These are phyloP conservation scores for Perizoma flavofasciatum DNA, from an alignment of 2,888 invertebrate genomes.

Conservation along the genomic window DNA sequence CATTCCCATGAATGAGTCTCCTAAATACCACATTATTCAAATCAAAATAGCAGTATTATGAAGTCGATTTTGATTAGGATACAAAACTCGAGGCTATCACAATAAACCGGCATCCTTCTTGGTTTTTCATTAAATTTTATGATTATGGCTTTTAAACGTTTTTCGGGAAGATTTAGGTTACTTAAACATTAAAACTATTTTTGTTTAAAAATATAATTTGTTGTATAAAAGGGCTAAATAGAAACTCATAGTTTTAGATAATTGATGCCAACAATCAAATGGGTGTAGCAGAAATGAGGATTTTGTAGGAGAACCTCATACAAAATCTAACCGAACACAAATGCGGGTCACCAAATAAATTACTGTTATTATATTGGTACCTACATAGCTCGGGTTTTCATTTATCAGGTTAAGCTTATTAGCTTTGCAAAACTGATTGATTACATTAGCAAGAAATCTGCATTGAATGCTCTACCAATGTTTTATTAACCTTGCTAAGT, in stretches of 20 bases:
- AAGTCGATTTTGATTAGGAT: constrained; percentile 52
- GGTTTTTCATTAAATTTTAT: constrained; percentile 47
- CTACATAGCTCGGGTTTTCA: constrained; percentile 19
- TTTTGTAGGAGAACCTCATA: constrained; percentile 9
- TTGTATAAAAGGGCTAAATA: no score
- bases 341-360: constrained; percentile 34
- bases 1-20: constrained; percentile 39
- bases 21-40: constrained; percentile 61
- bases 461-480: constrained; percentile 28
- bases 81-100: constrained; percentile 43
- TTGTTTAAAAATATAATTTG: no score
- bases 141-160: constrained; percentile 50
- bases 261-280: not conserved
- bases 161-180: constrained; percentile 35
- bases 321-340: constrained; percentile 26
- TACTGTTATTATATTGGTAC: constrained; percentile 27
- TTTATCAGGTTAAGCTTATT: constrained; percentile 28
- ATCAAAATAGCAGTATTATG: constrained; percentile 59
- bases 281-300: constrained; percentile 15
- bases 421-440: constrained; percentile 23
- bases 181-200: constrained; percentile 28
- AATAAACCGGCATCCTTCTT: constrained; percentile 42
- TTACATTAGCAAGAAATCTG: constrained; percentile 19
- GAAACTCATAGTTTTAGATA: no score
- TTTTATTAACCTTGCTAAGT: constrained; percentile 38